Conservation (phyloP, 2,797 vertebrate genomes). For the Amniataba percoides region DNA sequence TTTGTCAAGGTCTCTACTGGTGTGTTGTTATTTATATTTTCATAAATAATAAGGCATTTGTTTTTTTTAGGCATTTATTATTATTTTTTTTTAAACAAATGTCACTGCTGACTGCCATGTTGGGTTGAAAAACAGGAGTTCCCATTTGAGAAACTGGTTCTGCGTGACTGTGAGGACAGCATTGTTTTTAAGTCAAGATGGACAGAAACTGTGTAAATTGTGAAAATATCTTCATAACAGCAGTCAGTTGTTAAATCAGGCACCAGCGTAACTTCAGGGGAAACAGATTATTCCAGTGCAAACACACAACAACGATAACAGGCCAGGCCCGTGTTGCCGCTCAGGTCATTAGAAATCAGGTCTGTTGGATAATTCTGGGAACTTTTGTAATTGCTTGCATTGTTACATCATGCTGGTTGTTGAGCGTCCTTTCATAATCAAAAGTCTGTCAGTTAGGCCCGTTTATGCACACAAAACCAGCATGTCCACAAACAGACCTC, state of each 20-base stretch:
- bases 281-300: too few relatives aligned
- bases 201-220: neutral
- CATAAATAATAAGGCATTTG: neutral
- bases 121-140: neutral
- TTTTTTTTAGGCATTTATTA: too few relatives aligned
- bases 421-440: too few relatives aligned
- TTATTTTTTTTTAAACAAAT: neutral
- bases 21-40: neutral
- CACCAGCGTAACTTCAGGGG: neutral
- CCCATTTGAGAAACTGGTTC: neutral
- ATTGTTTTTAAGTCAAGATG: neutral
- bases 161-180: too few relatives aligned
- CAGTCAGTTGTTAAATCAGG: neutral
- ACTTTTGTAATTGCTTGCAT: too few relatives aligned
- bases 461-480: neutral
- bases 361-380: too few relatives aligned
- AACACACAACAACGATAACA: too few relatives aligned
- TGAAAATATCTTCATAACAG: neutral
- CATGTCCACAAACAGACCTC: neutral
- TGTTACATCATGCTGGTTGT: too few relatives aligned
- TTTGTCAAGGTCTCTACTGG: neutral
- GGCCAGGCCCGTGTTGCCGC: too few relatives aligned
- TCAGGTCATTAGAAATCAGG: too few relatives aligned
- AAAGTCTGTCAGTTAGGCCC: too few relatives aligned
- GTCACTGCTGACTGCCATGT: neutral